Evolutionary conservation across 53 echinoderm and acorn worm genomes (phyloP), one percentile per base, ranked within the genome.

Genomic region (Paelopatides confundens): DNA sequence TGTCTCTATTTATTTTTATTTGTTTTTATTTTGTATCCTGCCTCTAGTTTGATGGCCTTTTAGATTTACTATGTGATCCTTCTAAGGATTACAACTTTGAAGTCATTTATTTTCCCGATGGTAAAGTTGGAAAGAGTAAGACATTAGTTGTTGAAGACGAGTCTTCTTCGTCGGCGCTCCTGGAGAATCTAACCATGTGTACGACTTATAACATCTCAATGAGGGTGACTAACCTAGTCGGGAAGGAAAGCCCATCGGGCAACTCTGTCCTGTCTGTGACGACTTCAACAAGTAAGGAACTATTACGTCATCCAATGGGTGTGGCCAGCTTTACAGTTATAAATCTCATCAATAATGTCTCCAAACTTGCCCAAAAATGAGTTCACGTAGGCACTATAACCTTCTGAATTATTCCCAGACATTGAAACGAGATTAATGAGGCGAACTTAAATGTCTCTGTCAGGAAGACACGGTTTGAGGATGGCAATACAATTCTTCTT

Each of bases 41-140:
- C 21, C 2, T 26, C n/a, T 74, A 74, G 74, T 74, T 74, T 46
- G 40, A 74, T 6, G 74, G 74, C 12, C 9, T 27, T 35, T 27
- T 33, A 12, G 74, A 74, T 46, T 46, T 74, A 7, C 28, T 14
- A 27, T 74, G 74, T 40, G 46, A 38, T 46, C 24, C 74, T 32
- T 38, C 74, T 24, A 74, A 39, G 46, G 28, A 46, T 12, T 74
- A 74, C 47, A 40, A 74, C 37, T 74, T 74, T 40, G 46, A 39
- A 39, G 46, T 74, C 46, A 23, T 17, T 24, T 74, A 74, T 46
- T 46, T 74, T 46, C 74, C 74, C 0, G 74, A 39, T 5, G 47
- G 26, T 39, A 46, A 46, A 74, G 40, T 23, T n/a, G 24, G 27
- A 8, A 38, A 29, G 21, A n/a, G 1, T 26, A 74, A 74, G 43